These are phyloP conservation scores for Hybos culiciformis DNA, from an alignment of 2,888 invertebrate genomes.

Conservation along the genomic window DNA sequence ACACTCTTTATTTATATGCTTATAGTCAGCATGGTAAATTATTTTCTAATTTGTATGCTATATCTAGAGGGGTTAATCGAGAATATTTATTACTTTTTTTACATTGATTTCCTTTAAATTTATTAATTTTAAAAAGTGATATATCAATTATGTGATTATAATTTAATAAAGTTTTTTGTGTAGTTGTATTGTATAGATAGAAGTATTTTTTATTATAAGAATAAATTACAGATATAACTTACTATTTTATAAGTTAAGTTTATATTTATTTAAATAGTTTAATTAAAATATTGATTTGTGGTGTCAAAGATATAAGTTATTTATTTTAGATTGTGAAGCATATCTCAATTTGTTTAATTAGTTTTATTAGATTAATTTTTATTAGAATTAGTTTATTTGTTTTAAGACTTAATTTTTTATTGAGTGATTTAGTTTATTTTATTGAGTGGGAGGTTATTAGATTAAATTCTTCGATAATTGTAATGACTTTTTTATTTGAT, in stretches of 20 bases:
- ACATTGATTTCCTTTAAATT: slow-evolving; percentile 50
- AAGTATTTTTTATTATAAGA: no score
- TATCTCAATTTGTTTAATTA: slow-evolving; percentile 41
- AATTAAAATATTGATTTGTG: slow-evolving; percentile 56
- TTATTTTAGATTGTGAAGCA: slow-evolving; percentile 41
- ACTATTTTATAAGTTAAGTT: no score
- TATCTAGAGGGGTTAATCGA: slow-evolving; percentile 38
- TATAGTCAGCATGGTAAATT: slow-evolving; percentile 46
- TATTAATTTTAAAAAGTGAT: slow-evolving; percentile 44
- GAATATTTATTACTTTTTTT: slow-evolving; percentile 48
- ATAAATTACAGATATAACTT: no score
- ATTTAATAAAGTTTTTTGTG: slow-evolving; percentile 52
- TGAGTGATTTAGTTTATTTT: slow-evolving; percentile 37
- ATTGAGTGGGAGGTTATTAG: slow-evolving; percentile 43
- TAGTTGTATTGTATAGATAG: no score
- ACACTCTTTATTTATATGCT: slow-evolving; percentile 51
- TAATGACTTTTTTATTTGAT: slow-evolving; percentile 46
- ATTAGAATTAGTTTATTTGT: slow-evolving; percentile 33
- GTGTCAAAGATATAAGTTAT: slow-evolving; percentile 41
- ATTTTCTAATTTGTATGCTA: slow-evolving; percentile 39
- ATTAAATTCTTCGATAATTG: slow-evolving; percentile 38
- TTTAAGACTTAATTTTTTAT: slow-evolving; percentile 36
- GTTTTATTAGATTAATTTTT: slow-evolving; percentile 39
- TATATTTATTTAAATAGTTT: no score
- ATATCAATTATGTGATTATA: slow-evolving; percentile 39